phyloP scores from a whole-genome alignment of 2,888 invertebrate species.

The Zygothrica quintamaculata region DNA sequence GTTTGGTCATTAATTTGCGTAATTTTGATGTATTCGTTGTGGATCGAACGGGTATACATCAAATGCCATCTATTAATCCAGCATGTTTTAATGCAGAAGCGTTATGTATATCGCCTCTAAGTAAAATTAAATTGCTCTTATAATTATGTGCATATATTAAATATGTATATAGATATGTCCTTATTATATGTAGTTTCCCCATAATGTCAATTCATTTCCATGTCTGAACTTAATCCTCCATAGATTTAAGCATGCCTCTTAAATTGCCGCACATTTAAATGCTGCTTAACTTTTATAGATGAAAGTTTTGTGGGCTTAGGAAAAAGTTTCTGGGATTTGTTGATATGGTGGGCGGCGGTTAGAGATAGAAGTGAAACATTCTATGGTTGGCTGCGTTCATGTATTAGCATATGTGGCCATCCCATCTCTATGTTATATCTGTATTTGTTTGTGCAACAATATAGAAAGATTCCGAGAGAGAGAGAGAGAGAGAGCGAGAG shows the following conservation, averaged over 20 bases:
- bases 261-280: conserved; percentile 16
- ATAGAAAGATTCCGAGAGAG: too few relatives aligned
- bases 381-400: conserved; percentile 59
- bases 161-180: too few relatives aligned
- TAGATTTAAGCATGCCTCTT: too few relatives aligned
- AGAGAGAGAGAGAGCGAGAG: too few relatives aligned
- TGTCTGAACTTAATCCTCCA: too few relatives aligned
- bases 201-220: too few relatives aligned
- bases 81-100: conserved; percentile 35
- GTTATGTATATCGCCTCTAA: conserved; percentile 23
- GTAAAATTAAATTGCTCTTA: conserved; percentile 7
- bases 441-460: conserved; percentile 68
- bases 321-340: conserved; percentile 47
- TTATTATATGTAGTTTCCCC: too few relatives aligned
- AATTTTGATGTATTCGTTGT: conserved; percentile 95
- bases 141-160: too few relatives aligned
- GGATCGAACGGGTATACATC: conserved; percentile 92
- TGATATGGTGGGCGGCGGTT: conserved; percentile 56
- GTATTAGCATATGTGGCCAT: conserved; percentile 75
- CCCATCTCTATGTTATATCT: conserved; percentile 5
- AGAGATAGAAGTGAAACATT: conserved; percentile 36
- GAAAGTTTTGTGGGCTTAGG: conserved; percentile 30
- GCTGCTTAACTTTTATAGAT: conserved; percentile 35
- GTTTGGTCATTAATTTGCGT: conserved; percentile 95
- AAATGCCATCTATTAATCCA: conserved; percentile 88